These are phyloP conservation scores for Leucoraja erinaceus DNA, from an alignment of 2,113 vertebrate genomes.

Conservation along the genomic window DNA sequence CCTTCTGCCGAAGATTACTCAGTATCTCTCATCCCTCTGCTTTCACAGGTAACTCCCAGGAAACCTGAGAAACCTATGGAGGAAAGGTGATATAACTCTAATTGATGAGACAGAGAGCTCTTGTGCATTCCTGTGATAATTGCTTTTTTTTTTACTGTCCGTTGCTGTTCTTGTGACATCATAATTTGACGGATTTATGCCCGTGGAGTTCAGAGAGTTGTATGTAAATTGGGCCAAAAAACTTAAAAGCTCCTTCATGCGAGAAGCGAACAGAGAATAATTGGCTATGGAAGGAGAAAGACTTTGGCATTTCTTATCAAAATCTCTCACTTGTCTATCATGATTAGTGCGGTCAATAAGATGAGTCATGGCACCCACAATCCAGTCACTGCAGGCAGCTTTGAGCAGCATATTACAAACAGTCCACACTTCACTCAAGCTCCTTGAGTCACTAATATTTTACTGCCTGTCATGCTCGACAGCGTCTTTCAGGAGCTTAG, in stretches of 20 bases:
- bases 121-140: background rate
- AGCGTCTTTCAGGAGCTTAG: background rate
- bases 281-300: background rate
- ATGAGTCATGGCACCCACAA: background rate
- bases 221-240: conserved; percentile 14
- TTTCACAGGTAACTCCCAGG: too few species aligned
- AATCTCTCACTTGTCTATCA: conserved; percentile 20
- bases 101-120: background rate
- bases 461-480: background rate
- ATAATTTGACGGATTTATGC: background rate
- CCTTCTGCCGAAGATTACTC: too few species aligned
- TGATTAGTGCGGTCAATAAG: conserved; percentile 10
- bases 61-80: too few species aligned
- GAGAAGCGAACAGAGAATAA: background rate
- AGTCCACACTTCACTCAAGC: background rate
- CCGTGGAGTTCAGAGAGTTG: background rate
- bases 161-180: background rate
- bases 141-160: background rate
- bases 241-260: background rate
- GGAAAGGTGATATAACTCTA: too few species aligned
- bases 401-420: background rate
- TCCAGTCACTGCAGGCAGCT: background rate
- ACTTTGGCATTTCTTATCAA: background rate
- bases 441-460: background rate
- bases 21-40: too few species aligned